These are phyloP conservation scores for Oreamnos americanus DNA, from an alignment of 2,113 vertebrate genomes.

Conservation along the genomic window DNA sequence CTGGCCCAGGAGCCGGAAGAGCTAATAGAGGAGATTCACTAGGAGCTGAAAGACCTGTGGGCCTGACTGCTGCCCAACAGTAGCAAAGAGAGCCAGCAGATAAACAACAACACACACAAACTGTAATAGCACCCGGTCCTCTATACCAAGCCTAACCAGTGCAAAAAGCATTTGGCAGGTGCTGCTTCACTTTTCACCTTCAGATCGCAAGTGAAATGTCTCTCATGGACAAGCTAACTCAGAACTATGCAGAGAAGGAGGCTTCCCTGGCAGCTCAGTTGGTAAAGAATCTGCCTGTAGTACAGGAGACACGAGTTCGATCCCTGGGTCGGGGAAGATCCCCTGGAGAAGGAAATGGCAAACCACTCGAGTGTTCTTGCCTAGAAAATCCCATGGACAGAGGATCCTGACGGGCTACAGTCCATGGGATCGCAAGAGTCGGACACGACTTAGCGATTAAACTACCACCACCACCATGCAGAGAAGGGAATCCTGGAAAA, in stretches of 20 bases:
- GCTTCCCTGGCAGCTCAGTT: not conserved
- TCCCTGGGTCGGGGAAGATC: not conserved
- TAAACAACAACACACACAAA: no score
- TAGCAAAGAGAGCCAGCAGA: not conserved
- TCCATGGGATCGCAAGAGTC: not conserved
- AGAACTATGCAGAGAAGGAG: not conserved
- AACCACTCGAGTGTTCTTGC: not conserved
- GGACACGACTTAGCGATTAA: rapidly evolving
- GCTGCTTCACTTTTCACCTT: not conserved
- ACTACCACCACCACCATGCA: not conserved
- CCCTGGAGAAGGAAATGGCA: not conserved
- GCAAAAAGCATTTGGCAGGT: not conserved
- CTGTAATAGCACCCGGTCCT: not conserved
- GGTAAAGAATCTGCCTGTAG: not conserved
- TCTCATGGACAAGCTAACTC: not conserved
- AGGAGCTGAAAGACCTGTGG: not conserved
- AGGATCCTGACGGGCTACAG: not conserved
- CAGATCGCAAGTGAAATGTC: not conserved
- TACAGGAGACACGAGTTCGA: not conserved
- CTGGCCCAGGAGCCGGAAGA: not conserved
- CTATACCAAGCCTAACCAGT: not conserved
- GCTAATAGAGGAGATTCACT: not conserved
- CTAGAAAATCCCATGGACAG: not conserved
- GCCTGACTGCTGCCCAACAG: not conserved
- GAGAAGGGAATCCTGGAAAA: not conserved